phyloP scores from a whole-genome alignment of 2,888 invertebrate species.

The Dasysyrphus albostriatus region DNA sequence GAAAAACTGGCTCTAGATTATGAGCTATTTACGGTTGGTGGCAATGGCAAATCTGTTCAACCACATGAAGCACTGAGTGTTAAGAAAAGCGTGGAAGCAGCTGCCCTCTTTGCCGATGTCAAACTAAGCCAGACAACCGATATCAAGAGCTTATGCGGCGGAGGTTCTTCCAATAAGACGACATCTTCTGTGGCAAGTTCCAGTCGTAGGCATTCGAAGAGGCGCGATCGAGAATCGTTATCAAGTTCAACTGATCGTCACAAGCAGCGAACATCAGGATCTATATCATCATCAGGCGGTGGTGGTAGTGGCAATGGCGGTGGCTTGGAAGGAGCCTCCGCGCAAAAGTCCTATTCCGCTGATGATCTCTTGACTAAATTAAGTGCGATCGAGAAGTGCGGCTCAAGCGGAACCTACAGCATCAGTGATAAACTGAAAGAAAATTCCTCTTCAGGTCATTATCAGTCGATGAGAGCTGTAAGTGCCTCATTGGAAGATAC shows the following conservation, averaged over 20 bases:
- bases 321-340: conserved; percentile 60
- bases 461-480: conserved; percentile 83
- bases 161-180: conserved; percentile 39
- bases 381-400: conserved; percentile 80
- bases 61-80: conserved; percentile 91
- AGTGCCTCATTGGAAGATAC: conserved; percentile 84
- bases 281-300: conserved; percentile 71
- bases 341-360: conserved; percentile 81
- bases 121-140: conserved; percentile 89
- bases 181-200: conserved; percentile 51
- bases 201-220: conserved; percentile 76
- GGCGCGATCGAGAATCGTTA: conserved; percentile 78
- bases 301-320: conserved; percentile 24
- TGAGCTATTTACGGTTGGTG: conserved; percentile 87
- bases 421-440: conserved; percentile 70
- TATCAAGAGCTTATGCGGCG: conserved; percentile 84
- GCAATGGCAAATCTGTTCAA: conserved; percentile 85
- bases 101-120: conserved; percentile 92
- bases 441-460: conserved; percentile 78
- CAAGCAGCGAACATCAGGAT: conserved; percentile 74
- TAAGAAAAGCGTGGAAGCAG: conserved; percentile 95
- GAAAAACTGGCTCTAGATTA: conserved; percentile 91
- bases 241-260: conserved; percentile 79
- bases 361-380: conserved; percentile 81
- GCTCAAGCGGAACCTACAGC: conserved; percentile 76